Percentiles rank a stretch among this genome's conserved stretches.
Conservation (phyloP, 2,888 invertebrate genomes). For the Sisyra nigra region DNA sequence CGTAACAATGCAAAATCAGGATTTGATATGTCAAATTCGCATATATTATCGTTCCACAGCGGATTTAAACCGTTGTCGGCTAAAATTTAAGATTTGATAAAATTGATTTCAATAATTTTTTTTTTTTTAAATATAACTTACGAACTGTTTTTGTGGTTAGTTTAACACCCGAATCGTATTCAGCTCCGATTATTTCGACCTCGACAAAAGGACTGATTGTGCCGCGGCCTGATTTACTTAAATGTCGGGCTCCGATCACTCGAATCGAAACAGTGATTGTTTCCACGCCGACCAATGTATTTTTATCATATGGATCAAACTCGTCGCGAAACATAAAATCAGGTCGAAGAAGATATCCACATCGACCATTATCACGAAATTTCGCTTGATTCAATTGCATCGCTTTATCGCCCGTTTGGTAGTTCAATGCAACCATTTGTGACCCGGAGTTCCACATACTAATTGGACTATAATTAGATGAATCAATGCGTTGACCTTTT, state of each 20-base stretch:
- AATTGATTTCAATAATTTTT: slow-evolving; percentile 2
- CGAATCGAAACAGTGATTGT: slow-evolving; percentile 50
- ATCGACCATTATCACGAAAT: slow-evolving; percentile 81
- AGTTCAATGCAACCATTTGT: slow-evolving; percentile 96
- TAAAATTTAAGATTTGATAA: slow-evolving; percentile 21
- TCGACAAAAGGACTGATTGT: slow-evolving; percentile 84
- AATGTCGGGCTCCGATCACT: slow-evolving; percentile 79
- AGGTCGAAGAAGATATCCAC: slow-evolving; percentile 86
- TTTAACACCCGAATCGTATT: slow-evolving; percentile 71
- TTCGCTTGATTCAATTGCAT: slow-evolving; percentile 94
- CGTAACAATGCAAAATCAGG: slow-evolving; percentile 72
- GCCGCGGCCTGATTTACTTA: slow-evolving; percentile 72
- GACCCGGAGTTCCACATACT: slow-evolving; percentile 92
- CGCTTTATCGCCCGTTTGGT: slow-evolving; percentile 86
- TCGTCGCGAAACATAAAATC: slow-evolving; percentile 69
- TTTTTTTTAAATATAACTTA: slow-evolving; percentile 29
- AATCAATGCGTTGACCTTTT: slow-evolving; percentile 85
- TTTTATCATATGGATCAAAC: slow-evolving; percentile 62
- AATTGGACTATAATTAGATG: slow-evolving; percentile 92
- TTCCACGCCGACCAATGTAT: slow-evolving; percentile 37
- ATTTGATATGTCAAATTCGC: slow-evolving; percentile 66
- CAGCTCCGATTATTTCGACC: slow-evolving; percentile 77
- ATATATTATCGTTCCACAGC: slow-evolving; percentile 68
- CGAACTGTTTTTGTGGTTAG: slow-evolving; percentile 72
- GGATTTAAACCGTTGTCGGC: slow-evolving; percentile 92